Conservation (phyloP, 2,888 invertebrate species). For the Drosophila antonietae region DNA sequence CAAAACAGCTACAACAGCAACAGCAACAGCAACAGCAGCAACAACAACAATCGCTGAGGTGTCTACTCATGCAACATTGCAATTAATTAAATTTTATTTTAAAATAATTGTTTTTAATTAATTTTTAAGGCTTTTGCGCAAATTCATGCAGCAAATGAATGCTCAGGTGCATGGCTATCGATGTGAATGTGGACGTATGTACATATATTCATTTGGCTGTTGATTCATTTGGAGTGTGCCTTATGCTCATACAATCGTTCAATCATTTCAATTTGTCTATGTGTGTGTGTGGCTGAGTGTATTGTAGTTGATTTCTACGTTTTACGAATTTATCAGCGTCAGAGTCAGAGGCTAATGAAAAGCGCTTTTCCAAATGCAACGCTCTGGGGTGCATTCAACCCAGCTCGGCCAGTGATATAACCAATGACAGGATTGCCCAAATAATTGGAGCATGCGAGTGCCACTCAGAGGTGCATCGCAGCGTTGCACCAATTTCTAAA, state of each 20-base stretch:
- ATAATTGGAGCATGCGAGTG: constrained; percentile 76
- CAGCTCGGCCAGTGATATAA: constrained; percentile 58
- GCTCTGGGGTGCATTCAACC: constrained; percentile 68
- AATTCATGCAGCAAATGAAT: constrained; percentile 66
- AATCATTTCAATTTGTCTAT: constrained; percentile 54
- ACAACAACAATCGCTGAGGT: constrained; percentile 38
- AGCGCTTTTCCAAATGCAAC: constrained; percentile 45
- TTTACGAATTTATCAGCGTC: constrained; percentile 38
- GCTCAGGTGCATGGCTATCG: constrained; percentile 43
- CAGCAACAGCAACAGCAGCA: neutral
- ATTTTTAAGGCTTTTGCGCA: constrained; percentile 70
- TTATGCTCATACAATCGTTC: constrained; percentile 71
- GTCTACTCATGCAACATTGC: constrained; percentile 76
- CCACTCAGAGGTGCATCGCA: constrained; percentile 70
- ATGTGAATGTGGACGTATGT: constrained; percentile 15
- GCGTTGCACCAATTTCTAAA: constrained; percentile 55
- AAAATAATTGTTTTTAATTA: constrained; percentile 78
- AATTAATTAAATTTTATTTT: constrained; percentile 78
- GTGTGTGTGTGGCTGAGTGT: constrained; percentile 30
- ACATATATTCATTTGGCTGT: constrained; percentile 5
- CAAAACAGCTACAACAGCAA: constrained; percentile 19
- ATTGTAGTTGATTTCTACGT: constrained; percentile 50
- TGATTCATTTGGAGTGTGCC: constrained; percentile 40
- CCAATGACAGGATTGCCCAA: constrained; percentile 67
- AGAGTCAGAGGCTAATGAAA: constrained; percentile 69